Evolutionary conservation across 2,888 invertebrate genomes (phyloP).

Genomic region (Meiosimyza decipiens): DNA sequence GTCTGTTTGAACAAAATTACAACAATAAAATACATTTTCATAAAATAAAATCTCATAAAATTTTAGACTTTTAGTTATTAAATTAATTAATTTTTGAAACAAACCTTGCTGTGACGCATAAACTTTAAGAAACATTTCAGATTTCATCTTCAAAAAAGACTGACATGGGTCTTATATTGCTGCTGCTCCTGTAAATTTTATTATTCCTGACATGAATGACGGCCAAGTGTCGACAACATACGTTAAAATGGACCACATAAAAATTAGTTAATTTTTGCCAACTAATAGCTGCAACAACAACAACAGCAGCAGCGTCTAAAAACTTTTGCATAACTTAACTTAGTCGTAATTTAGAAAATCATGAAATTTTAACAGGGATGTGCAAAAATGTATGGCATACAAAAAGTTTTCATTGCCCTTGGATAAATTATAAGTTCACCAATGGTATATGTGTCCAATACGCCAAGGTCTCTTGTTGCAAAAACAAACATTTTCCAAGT

Average conservation of each 20-base stretch:
- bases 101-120: too few species aligned
- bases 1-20: too few species aligned
- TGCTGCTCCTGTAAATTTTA: not conserved
- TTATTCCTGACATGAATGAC: slow-evolving; percentile 14
- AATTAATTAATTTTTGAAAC: not conserved
- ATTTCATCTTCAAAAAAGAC: not conserved
- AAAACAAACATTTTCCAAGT: slow-evolving; percentile 13
- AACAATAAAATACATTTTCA: too few species aligned
- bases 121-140: too few species aligned
- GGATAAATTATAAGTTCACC: not conserved
- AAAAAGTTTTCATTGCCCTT: slow-evolving; percentile 18
- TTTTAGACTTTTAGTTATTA: too few species aligned
- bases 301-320: not conserved
- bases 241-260: not conserved
- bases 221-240: not conserved
- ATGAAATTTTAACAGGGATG: too few species aligned
- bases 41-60: too few species aligned
- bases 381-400: too few species aligned
- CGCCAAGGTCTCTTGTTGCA: not conserved
- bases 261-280: not conserved
- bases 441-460: not conserved
- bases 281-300: not conserved
- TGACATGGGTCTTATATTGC: slow-evolving; percentile 10
- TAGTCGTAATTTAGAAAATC: not conserved
- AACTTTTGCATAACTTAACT: slow-evolving; percentile 2